Evolutionary conservation across 2,113 vertebrate genomes (phyloP).

Genomic region (Phyllostomus discolor): DNA sequence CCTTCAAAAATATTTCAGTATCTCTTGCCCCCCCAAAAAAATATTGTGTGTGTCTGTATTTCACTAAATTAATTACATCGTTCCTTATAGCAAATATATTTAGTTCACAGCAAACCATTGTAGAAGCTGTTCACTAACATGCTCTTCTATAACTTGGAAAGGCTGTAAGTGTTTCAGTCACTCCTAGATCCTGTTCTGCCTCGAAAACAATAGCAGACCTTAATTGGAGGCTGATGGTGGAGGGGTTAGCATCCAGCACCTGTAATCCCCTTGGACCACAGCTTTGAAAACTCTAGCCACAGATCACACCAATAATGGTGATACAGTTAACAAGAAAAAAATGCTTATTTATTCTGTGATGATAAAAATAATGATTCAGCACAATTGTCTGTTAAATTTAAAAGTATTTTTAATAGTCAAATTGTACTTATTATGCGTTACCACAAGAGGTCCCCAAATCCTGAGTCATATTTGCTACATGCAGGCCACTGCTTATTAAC

Average conservation of each 20-base stretch:
- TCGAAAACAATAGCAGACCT: not conserved
- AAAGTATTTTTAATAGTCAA: not conserved
- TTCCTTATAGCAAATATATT: not conserved
- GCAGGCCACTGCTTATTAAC: not conserved
- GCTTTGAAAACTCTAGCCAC: not conserved
- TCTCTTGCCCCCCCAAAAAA: not conserved
- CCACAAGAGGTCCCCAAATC: slow-evolving; percentile 40
- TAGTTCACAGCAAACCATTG: not conserved
- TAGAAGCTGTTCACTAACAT: not conserved
- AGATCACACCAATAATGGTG: not conserved
- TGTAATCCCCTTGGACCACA: not conserved
- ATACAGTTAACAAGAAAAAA: not conserved
- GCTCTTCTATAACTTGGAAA: not conserved
- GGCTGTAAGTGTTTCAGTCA: not conserved
- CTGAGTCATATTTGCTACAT: not conserved
- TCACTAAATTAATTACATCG: not conserved
- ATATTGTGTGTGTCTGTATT: not conserved
- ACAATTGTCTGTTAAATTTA: not conserved
- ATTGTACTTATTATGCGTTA: not conserved
- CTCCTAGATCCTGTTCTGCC: not conserved
- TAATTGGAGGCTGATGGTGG: not conserved
- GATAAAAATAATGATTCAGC: not conserved
- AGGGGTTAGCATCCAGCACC: not conserved
- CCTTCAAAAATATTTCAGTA: not conserved
- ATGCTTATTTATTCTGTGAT: not conserved